Evolutionary conservation across 2,888 invertebrate genomes (phyloP).

Genomic region (Tipula confusa): DNA sequence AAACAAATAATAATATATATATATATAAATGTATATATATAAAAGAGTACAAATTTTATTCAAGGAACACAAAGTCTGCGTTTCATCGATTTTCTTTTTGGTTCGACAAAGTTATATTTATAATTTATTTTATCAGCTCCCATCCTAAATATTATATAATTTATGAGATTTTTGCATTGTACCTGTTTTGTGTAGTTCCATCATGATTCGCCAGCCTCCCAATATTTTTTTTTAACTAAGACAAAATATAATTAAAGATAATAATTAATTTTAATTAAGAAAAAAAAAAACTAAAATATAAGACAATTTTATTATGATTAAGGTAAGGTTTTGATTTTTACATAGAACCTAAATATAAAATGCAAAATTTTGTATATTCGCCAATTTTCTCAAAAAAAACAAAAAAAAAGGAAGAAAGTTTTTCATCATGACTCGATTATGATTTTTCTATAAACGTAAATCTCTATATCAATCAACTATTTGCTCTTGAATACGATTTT

Average conservation of each 20-base stretch:
- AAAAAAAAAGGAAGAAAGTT: too few relatives aligned
- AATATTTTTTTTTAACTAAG: neutral
- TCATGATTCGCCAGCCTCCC: neutral
- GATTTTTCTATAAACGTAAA: too few relatives aligned
- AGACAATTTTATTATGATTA: conserved; percentile 25
- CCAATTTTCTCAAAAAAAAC: neutral
- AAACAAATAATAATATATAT: too few relatives aligned
- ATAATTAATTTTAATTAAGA: conserved; percentile 7
- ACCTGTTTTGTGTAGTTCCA: conserved; percentile 25
- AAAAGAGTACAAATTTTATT: conserved; percentile 20
- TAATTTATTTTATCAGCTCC: neutral
- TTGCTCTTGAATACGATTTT: neutral
- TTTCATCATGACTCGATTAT: neutral
- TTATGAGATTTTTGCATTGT: conserved; percentile 6
- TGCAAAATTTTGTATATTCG: neutral
- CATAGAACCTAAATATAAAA: neutral
- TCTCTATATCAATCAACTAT: neutral
- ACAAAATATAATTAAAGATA: conserved; percentile 16
- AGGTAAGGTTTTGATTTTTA: neutral
- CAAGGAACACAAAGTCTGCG: neutral
- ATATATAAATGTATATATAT: neutral
- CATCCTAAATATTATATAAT: neutral
- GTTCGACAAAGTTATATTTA: neutral
- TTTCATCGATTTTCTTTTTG: conserved; percentile 14
- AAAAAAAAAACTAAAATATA: neutral